phyloP scores from a whole-genome alignment of 2,797 vertebrate species.

The Syngnathus rostellatus region DNA sequence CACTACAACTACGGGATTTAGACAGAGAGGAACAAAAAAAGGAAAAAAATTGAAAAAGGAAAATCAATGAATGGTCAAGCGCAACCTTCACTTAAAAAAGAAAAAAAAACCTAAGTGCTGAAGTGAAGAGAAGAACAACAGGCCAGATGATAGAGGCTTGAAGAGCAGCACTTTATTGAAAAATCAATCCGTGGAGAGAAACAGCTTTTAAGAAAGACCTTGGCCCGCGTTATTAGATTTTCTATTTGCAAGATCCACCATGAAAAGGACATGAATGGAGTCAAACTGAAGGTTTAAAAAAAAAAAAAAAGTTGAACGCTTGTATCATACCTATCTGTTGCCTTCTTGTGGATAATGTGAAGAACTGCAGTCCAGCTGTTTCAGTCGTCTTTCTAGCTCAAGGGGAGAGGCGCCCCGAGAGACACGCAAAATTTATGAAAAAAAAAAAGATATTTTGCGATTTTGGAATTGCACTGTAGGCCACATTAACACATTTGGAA shows the following conservation, averaged over 20 bases:
- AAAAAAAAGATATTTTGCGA: too few species aligned
- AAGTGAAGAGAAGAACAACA: not conserved
- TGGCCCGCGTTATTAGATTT: not conserved
- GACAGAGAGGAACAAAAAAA: not conserved
- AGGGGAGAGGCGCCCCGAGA: not conserved
- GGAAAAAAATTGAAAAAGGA: not conserved
- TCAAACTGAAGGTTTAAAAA: not conserved
- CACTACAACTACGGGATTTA: not conserved
- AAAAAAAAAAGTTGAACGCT: not conserved
- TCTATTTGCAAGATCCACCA: not conserved
- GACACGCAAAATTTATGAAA: not conserved
- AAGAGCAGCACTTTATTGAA: slow-evolving; percentile 9
- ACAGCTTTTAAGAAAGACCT: slow-evolving; percentile 3
- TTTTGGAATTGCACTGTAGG: too few species aligned
- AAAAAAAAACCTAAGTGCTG: not conserved
- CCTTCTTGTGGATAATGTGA: not conserved
- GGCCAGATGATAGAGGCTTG: not conserved
- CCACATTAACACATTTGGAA: too few species aligned
- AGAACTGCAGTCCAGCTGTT: not conserved
- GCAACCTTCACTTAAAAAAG: not conserved
- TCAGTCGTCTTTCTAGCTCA: not conserved
- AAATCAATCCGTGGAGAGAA: slow-evolving; percentile 6
- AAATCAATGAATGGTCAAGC: not conserved
- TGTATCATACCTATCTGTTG: not conserved
- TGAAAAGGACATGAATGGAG: not conserved